phyloP scores from a whole-genome alignment of 1,140 invertebrate genomes.

The Hypsibius dujardini region DNA sequence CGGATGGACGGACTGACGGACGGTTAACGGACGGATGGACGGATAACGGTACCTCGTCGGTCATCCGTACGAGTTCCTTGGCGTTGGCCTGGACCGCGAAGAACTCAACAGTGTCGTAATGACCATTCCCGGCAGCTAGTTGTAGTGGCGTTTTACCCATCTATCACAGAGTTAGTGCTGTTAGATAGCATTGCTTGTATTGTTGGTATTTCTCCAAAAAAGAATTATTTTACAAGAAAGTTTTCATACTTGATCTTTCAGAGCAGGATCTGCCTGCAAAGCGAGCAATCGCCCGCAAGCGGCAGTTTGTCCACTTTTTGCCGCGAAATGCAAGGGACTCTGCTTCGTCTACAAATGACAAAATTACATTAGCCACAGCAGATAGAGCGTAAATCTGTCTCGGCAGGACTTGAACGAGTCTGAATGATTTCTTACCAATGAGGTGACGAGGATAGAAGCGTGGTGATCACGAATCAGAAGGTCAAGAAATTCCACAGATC shows the following conservation, averaged over 20 bases:
- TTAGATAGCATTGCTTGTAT: too few species aligned
- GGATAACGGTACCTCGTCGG: background rate
- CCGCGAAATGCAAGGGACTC: background rate
- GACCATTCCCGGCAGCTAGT: slow-evolving; percentile 87
- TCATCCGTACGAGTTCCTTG: background rate
- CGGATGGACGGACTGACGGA: too few species aligned
- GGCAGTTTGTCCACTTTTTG: background rate
- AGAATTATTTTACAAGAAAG: too few species aligned
- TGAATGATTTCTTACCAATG: too few species aligned
- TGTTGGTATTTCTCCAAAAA: too few species aligned
- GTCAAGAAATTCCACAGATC: background rate
- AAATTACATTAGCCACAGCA: too few species aligned
- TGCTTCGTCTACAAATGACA: too few species aligned
- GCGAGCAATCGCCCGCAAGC: background rate
- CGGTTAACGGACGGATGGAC: too few species aligned
- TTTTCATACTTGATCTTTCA: background rate
- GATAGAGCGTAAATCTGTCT: too few species aligned
- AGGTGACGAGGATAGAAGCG: too few species aligned
- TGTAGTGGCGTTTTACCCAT: slow-evolving; percentile 81
- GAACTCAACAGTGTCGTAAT: slow-evolving; percentile 83
- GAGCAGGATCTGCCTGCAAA: background rate
- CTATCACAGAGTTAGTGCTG: too few species aligned
- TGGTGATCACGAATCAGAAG: background rate
- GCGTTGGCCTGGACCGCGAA: slow-evolving; percentile 35
- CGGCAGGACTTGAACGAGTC: too few species aligned